Percentiles rank a stretch among this genome's conserved stretches.
Evolutionary conservation across 2,888 invertebrate genomes (phyloP).

Genomic region (Trissonchulus latispiculum): DNA sequence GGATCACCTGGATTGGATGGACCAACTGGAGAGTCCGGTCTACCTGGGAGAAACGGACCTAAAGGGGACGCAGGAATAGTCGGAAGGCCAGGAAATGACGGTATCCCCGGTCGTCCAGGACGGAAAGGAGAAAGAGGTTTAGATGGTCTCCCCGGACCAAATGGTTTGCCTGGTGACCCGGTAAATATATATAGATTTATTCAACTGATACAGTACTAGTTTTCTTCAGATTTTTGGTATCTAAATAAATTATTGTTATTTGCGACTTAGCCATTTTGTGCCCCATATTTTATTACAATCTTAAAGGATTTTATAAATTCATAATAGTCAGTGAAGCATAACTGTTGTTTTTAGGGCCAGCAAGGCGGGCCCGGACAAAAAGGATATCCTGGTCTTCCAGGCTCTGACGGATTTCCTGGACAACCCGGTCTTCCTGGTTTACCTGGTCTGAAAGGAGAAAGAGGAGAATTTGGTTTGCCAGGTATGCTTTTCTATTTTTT

Average conservation of each 20-base stretch:
- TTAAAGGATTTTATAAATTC: no score
- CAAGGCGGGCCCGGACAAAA: constrained; percentile 10
- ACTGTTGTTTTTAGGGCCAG: constrained; percentile 10
- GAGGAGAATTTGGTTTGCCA: not conserved
- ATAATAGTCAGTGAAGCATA: no score
- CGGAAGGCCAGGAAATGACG: constrained; percentile 27
- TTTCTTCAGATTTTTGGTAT: no score
- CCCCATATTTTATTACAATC: no score
- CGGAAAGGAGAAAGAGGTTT: constrained; percentile 33
- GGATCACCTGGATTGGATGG: not conserved
- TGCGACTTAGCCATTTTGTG: no score
- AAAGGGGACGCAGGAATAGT: constrained; percentile 30
- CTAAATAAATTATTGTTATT: no score
- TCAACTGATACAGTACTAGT: no score
- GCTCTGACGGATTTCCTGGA: constrained; percentile 24
- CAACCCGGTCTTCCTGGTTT: constrained; percentile 24
- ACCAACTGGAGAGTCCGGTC: not conserved
- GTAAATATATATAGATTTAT: not conserved
- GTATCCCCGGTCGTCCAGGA: constrained; percentile 31
- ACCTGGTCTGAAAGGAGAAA: not conserved
- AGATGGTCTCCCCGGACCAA: constrained; percentile 29
- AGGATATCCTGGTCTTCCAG: constrained; percentile 20
- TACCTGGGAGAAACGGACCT: constrained; percentile 22
- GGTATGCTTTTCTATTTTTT: no score
- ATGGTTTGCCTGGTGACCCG: constrained; percentile 15